A percentile compares a stretch with the other conserved stretches of the same genome.
These are phyloP conservation scores for Thymelicus sylvestris DNA, from an alignment of 2,888 invertebrate genomes.

Conservation along the genomic window DNA sequence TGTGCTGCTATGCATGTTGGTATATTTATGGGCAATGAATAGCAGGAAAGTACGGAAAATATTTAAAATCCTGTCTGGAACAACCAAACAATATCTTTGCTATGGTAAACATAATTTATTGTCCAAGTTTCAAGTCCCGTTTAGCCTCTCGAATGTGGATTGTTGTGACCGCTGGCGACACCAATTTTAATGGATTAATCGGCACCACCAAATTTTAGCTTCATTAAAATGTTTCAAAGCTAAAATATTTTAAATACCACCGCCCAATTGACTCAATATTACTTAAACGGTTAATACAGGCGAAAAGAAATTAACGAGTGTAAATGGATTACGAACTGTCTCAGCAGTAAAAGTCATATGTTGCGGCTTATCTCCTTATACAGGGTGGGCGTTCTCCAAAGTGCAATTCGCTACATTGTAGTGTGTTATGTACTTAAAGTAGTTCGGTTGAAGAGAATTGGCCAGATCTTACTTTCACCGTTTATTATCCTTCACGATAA, in stretches of 20 bases:
- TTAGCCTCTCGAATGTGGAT: too few relatives aligned
- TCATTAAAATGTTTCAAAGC: background rate
- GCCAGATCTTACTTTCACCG: too few relatives aligned
- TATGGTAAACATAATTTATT: too few relatives aligned
- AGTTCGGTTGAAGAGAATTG: background rate
- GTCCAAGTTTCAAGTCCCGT: too few relatives aligned
- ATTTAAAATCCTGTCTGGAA: too few relatives aligned
- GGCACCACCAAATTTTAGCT: background rate
- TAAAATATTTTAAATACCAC: background rate
- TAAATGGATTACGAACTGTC: slow-evolving; percentile 28
- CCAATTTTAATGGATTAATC: background rate
- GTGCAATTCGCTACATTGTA: background rate
- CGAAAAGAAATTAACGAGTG: slow-evolving; percentile 29
- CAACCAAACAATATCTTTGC: too few relatives aligned
- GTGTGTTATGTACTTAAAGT: background rate
- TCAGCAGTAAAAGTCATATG: slow-evolving; percentile 29
- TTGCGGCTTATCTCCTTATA: slow-evolving; percentile 29
- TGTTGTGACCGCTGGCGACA: too few relatives aligned
- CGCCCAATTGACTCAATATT: background rate
- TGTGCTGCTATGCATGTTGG: too few relatives aligned
- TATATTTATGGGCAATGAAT: too few relatives aligned
- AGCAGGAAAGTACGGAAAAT: too few relatives aligned
- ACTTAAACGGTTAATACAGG: slow-evolving; percentile 15
- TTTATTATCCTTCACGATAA: too few relatives aligned
- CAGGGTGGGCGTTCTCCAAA: slow-evolving; percentile 26